These are phyloP conservation scores for Daktulosphaira vitifoliae DNA, from an alignment of 1,140 invertebrate genomes.

Conservation along the genomic window DNA sequence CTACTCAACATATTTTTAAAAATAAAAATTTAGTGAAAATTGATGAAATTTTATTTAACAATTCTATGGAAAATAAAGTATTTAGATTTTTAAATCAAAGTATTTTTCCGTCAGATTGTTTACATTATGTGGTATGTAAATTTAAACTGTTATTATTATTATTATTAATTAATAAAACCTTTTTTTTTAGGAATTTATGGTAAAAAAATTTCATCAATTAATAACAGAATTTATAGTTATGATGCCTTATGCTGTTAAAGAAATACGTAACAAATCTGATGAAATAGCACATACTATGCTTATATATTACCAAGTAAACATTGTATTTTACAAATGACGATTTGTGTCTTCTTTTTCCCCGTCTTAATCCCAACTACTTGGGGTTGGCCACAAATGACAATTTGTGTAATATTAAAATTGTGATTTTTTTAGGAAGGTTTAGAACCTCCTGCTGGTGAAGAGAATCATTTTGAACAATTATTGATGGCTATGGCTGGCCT, in stretches of 20 bases:
- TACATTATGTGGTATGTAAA: slow-evolving; percentile 15
- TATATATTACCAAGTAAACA: slow-evolving; percentile 55
- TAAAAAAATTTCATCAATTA: slow-evolving; percentile 70
- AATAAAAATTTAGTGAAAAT: slow-evolving; percentile 29
- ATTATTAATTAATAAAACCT: slow-evolving; percentile 5
- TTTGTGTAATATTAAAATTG: slow-evolving; percentile 17
- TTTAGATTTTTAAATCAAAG: slow-evolving; percentile 26
- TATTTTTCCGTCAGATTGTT: slow-evolving; percentile 8
- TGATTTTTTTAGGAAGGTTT: slow-evolving; percentile 57
- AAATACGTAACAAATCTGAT: slow-evolving; percentile 72
- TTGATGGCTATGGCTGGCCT: slow-evolving; percentile 67
- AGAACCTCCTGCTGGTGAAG: slow-evolving; percentile 62
- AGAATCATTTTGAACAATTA: slow-evolving; percentile 75
- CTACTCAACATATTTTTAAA: slow-evolving; percentile 21
- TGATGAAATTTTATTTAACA: slow-evolving; percentile 10
- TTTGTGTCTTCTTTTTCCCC: neutral
- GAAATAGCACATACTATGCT: slow-evolving; percentile 76
- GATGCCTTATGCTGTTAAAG: slow-evolving; percentile 85
- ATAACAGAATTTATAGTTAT: slow-evolving; percentile 87
- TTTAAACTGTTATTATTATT: neutral
- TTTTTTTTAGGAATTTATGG: slow-evolving; percentile 57
- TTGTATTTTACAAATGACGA: neutral
- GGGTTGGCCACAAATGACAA: neutral
- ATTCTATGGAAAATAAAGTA: slow-evolving; percentile 27
- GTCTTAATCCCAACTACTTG: too few relatives aligned